A percentile compares a stretch with the other conserved stretches of the same genome.
Evolutionary conservation across 2,888 invertebrate genomes (phyloP).

Genomic region (Drosophila greeni): DNA sequence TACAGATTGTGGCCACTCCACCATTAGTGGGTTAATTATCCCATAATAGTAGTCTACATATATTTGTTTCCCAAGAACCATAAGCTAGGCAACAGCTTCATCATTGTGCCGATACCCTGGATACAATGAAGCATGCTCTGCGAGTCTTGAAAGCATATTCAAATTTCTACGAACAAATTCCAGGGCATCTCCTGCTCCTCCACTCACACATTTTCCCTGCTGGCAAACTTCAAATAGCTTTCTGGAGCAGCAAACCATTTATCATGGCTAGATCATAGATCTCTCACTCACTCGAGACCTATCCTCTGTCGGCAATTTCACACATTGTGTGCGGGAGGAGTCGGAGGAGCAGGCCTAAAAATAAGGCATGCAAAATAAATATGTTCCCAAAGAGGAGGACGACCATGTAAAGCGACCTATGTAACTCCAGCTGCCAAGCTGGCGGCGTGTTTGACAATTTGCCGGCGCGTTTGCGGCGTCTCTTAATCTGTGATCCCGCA

Average conservation of each 20-base stretch:
- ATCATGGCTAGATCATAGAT: slow-evolving; percentile 26
- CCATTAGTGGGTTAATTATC: slow-evolving; percentile 25
- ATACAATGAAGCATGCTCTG: neutral
- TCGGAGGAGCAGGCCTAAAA: slow-evolving; percentile 36
- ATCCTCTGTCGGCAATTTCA: slow-evolving; percentile 58
- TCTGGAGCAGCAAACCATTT: slow-evolving; percentile 15
- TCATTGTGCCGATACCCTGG: slow-evolving; percentile 11
- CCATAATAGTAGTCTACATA: neutral
- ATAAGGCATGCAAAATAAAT: slow-evolving; percentile 53
- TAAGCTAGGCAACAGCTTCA: slow-evolving; percentile 8
- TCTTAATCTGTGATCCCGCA: slow-evolving; percentile 17
- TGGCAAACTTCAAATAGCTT: slow-evolving; percentile 20
- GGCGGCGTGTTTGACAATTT: slow-evolving; percentile 67
- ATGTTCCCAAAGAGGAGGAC: slow-evolving; percentile 11
- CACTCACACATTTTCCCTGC: neutral
- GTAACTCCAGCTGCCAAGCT: too few species aligned
- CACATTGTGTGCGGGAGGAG: slow-evolving; percentile 50
- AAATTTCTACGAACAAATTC: neutral
- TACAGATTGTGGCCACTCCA: neutral
- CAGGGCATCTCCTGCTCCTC: slow-evolving; percentile 1
- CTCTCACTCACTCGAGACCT: slow-evolving; percentile 7
- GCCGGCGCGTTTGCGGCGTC: slow-evolving; percentile 55
- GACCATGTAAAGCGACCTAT: too few species aligned
- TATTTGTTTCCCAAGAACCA: slow-evolving; percentile 13
- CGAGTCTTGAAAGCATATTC: neutral